Evolutionary conservation across 2,888 invertebrate genomes (phyloP).

Genomic region (Baccha elongata): DNA sequence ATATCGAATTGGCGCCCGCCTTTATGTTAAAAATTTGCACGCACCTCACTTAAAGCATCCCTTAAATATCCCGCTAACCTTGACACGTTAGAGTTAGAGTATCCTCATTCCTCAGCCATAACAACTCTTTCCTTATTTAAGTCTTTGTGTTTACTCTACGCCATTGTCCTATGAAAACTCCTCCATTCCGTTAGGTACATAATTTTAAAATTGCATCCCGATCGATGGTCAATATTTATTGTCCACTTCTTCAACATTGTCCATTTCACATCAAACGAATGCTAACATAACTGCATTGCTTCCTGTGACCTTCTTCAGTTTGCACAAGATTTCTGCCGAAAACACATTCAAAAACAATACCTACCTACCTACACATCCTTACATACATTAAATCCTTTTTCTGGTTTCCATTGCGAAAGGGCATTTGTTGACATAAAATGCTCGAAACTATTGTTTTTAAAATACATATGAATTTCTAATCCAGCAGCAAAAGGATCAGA

Average conservation of each 20-base stretch:
- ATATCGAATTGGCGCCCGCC: conserved; percentile 58
- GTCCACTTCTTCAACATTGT: conserved; percentile 19
- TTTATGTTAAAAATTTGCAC: conserved; percentile 12
- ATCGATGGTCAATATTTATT: conserved; percentile 31
- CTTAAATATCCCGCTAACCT: conserved; percentile 26
- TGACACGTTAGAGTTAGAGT: conserved; percentile 20
- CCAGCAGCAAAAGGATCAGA: too few relatives aligned
- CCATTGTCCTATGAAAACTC: neutral
- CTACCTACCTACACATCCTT: too few relatives aligned
- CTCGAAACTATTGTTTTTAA: conserved; percentile 37
- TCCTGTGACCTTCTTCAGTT: conserved; percentile 4
- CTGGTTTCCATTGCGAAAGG: conserved; percentile 34
- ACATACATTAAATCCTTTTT: conserved; percentile 56
- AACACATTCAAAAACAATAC: conserved; percentile 13
- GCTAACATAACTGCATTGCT: conserved; percentile 21
- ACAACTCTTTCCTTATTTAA: conserved; percentile 9
- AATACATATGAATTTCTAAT: conserved; percentile 19
- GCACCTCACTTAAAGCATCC: conserved; percentile 1
- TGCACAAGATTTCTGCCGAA: conserved; percentile 29
- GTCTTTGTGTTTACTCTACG: conserved; percentile 11
- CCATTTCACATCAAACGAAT: conserved; percentile 28
- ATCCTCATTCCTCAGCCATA: neutral
- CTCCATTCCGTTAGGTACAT: conserved; percentile 19
- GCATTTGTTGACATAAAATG: conserved; percentile 52
- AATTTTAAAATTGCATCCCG: conserved; percentile 37